A percentile compares a stretch with the other conserved stretches of the same genome.
Conservation (phyloP, 2,797 vertebrate species). For the Neosilurus hyrtlii region DNA sequence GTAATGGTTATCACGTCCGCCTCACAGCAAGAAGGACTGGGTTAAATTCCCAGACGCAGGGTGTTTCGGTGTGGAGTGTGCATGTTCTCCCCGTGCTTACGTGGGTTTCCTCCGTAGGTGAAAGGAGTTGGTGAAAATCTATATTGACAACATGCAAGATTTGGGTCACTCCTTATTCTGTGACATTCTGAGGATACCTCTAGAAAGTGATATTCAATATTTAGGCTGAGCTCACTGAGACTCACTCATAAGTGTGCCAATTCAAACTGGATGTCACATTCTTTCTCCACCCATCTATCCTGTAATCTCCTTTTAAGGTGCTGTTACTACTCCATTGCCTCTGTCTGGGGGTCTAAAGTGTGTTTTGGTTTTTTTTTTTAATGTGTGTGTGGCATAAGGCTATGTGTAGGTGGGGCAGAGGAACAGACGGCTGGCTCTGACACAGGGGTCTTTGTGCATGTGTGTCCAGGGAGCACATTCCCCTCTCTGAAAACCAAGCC, state of each 20-base stretch:
- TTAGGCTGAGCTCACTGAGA: not conserved
- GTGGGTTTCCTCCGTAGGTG: too few species aligned
- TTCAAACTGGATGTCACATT: constrained; percentile 17
- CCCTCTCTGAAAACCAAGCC: constrained; percentile 51
- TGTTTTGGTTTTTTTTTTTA: constrained; percentile 7
- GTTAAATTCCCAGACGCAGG: too few species aligned
- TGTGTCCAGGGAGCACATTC: constrained; percentile 50
- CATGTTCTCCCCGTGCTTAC: too few species aligned
- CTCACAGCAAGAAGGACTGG: too few species aligned
- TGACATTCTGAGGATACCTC: not conserved
- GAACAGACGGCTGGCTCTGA: constrained; percentile 49
- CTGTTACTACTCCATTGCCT: constrained; percentile 15
- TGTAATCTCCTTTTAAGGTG: constrained; percentile 23
- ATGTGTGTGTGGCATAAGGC: not conserved
- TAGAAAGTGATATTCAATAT: not conserved
- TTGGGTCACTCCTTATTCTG: constrained; percentile 4
- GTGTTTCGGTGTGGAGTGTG: too few species aligned
- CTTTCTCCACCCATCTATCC: constrained; percentile 41
- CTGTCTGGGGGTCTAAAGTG: constrained; percentile 25
- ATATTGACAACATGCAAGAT: constrained; percentile 2
- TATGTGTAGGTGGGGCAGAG: constrained; percentile 29
- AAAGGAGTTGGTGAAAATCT: constrained; percentile 4
- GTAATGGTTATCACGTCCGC: too few species aligned
- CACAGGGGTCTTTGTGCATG: constrained; percentile 71
- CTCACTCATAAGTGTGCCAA: constrained; percentile 20